Conservation (phyloP, 2,888 invertebrate species). For the Dilophus febrilis region DNA sequence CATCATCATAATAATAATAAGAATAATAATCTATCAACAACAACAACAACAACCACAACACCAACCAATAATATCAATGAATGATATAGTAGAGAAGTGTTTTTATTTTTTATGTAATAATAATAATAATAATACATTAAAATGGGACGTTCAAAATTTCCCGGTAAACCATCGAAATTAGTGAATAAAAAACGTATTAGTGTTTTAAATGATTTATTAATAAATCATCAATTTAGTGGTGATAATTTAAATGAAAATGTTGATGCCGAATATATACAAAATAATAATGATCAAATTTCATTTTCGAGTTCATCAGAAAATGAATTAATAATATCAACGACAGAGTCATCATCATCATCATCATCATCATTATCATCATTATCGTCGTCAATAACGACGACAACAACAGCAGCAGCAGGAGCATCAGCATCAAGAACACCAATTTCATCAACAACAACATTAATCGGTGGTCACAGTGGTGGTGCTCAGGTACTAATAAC, state of each 20-base stretch:
- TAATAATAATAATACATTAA: conserved; percentile 4
- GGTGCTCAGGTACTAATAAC: conserved; percentile 9
- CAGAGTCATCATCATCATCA: not conserved
- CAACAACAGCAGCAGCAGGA: not conserved
- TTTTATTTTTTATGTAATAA: no score
- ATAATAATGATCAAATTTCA: not conserved
- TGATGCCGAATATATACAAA: not conserved
- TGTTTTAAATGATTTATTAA: conserved; percentile 44
- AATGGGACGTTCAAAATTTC: conserved; percentile 41
- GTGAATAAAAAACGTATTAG: conserved; percentile 72
- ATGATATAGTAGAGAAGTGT: no score
- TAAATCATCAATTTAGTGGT: conserved; percentile 19
- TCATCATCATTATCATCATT: not conserved
- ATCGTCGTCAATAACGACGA: not conserved
- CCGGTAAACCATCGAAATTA: conserved; percentile 75
- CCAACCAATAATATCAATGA: no score
- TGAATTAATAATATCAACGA: conserved; percentile 4
- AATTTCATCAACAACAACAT: no score
- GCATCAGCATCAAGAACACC: no score
- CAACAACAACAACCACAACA: no score
- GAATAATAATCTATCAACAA: no score
- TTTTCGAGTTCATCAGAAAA: conserved; percentile 9
- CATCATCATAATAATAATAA: no score
- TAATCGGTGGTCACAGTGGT: conserved; percentile 5
- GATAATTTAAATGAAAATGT: conserved; percentile 19